phyloP scores from a whole-genome alignment of 2,888 invertebrate genomes.

The Coelinius sp. region DNA sequence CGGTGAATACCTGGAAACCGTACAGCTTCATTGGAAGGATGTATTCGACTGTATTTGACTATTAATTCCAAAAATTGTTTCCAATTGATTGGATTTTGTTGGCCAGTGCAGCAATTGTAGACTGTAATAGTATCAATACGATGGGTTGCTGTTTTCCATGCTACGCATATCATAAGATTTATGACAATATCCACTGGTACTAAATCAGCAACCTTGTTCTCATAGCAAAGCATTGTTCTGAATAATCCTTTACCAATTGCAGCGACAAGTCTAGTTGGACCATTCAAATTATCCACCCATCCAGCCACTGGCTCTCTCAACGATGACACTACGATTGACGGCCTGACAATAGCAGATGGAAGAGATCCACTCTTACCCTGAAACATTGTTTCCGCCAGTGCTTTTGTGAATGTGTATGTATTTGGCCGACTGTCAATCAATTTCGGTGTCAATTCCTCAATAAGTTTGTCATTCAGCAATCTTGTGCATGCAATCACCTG shows the following conservation, averaged over 20 bases:
- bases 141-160: conserved; percentile 86
- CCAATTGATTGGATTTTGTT: conserved; percentile 95
- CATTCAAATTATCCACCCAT: conserved; percentile 71
- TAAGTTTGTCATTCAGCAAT: conserved; percentile 70
- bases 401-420: conserved; percentile 83
- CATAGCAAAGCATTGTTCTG: conserved; percentile 89
- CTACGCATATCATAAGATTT: conserved; percentile 92
- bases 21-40: conserved; percentile 82
- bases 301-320: conserved; percentile 69
- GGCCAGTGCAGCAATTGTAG: conserved; percentile 96
- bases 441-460: conserved; percentile 70
- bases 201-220: conserved; percentile 85
- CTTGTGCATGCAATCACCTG: conserved; percentile 72
- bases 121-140: conserved; percentile 78
- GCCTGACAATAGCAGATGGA: conserved; percentile 79
- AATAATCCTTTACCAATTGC: conserved; percentile 76
- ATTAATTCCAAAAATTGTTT: conserved; percentile 87
- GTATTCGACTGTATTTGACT: conserved; percentile 87
- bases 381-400: conserved; percentile 78
- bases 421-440: conserved; percentile 76
- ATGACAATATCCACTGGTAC: conserved; percentile 94
- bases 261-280: conserved; percentile 72
- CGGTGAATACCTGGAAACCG: conserved; percentile 92
- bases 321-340: conserved; percentile 73
- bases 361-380: conserved; percentile 74